Evolutionary conservation across 37 sponge, comb jelly and placozoan genomes (phyloP), one percentile per base, ranked within the genome.

Genomic region (Ephydatia muelleri): DNA sequence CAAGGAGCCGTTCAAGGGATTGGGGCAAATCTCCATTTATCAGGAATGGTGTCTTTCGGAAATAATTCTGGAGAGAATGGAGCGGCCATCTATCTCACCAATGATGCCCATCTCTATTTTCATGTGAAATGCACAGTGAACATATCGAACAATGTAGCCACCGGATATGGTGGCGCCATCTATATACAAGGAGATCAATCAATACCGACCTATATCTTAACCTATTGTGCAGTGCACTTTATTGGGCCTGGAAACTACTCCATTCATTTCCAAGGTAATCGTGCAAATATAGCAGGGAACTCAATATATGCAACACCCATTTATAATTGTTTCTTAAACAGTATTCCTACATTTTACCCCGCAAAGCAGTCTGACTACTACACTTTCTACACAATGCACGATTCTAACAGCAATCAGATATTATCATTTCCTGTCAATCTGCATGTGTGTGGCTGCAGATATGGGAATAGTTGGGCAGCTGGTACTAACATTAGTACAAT

Each of bases 281-380:
- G 35, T 29, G 79, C 85, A 12, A 64, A 14, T 11, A 73, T 64
- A 25, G 72, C 71, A 19, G 86, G 86, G 1, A 78, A 85, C 65
- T 78, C 86, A 2, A 85, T 85, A 25, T 79, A 79, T 30, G 86
- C 70, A 27, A 78, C 48, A 35, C 86, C 86, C 34, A 48, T 88
- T n/a, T 88, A 88, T 70, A n/a, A 13, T 11, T 88, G 88, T 76
- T 31, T 65, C 19, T 88, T 43, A 43, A 6, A 43, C 3, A 6
- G 43, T 6, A 43, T 6, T 43, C 3, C 3, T 43, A 6, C 6
- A 9, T 43, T 43, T 9, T 6, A 43, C 43, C 43, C 6, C 3
- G 6, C 43, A 43, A 43, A 43, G 6, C 43, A 43, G 43, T 43
- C 43, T 43, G 6, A 43, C 6, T 43, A 43, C 43, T 6, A 43